Evolutionary conservation across 2,888 invertebrate species (phyloP).

Genomic region (Macrosoma leucophasiata): DNA sequence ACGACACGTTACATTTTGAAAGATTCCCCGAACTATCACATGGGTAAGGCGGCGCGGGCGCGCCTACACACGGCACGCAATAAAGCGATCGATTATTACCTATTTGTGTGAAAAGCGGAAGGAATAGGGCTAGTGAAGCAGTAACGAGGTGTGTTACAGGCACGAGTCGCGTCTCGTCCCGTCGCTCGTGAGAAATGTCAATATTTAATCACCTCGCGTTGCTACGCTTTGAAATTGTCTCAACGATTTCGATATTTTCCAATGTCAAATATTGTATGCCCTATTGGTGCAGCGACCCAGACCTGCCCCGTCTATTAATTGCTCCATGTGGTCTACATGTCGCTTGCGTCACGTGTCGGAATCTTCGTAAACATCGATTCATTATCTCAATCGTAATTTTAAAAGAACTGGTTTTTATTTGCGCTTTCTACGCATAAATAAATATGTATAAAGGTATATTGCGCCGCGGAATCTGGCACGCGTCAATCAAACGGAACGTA

Average conservation of each 20-base stretch:
- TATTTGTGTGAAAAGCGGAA: constrained; percentile 74
- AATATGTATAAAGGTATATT: constrained; percentile 65
- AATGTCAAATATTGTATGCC: constrained; percentile 59
- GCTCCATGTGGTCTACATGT: constrained; percentile 30
- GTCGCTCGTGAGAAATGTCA: constrained; percentile 71
- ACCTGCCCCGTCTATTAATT: constrained; percentile 32
- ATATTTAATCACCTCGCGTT: constrained; percentile 61
- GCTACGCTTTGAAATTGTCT: constrained; percentile 70
- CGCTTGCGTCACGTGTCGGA: constrained; percentile 38
- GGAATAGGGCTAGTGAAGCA: constrained; percentile 47
- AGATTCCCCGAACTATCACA: constrained; percentile 66
- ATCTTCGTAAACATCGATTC: constrained; percentile 54
- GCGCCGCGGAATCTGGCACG: constrained; percentile 64
- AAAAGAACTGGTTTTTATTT: constrained; percentile 67
- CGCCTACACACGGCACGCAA: constrained; percentile 60
- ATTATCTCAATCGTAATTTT: constrained; percentile 60
- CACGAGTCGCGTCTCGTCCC: constrained; percentile 55
- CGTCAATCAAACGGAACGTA: constrained; percentile 71
- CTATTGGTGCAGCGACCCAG: constrained; percentile 38
- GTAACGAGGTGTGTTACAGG: constrained; percentile 39
- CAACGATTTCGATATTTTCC: constrained; percentile 69
- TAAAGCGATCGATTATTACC: constrained; percentile 74
- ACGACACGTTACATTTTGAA: constrained; percentile 50
- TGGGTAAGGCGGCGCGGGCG: constrained; percentile 32
- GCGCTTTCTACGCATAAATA: constrained; percentile 72